Percentiles rank a stretch among this genome's conserved stretches.
These are phyloP conservation scores for Helicoverpa assulta DNA, from an alignment of 2,888 invertebrate species.

Conservation along the genomic window DNA sequence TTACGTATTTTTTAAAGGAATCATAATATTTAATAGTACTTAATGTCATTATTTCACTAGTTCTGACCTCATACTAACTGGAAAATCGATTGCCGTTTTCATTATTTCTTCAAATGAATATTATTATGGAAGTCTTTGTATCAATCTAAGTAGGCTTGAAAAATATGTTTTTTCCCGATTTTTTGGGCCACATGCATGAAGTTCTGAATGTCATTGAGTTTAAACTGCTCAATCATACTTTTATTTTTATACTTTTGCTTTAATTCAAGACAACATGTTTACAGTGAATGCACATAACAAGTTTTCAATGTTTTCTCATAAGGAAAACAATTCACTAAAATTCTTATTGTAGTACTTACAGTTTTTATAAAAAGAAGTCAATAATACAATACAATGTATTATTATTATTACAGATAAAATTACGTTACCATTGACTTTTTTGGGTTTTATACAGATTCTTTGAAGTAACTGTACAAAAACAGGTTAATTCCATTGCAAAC, in stretches of 20 bases:
- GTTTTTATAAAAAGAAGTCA: too few species aligned
- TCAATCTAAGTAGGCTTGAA: background rate
- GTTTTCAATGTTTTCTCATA: too few species aligned
- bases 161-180: background rate
- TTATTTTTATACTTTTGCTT: background rate
- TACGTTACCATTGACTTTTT: background rate
- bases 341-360: too few species aligned
- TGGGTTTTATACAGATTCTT: too few species aligned
- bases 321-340: too few species aligned
- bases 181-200: background rate
- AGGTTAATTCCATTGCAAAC: slow-evolving; percentile 24
- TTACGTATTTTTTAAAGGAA: slow-evolving; percentile 28
- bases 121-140: background rate
- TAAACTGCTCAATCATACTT: background rate
- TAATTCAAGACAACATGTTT: background rate
- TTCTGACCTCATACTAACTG: slow-evolving; percentile 1
- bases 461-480: background rate
- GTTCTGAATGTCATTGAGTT: background rate
- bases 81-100: background rate
- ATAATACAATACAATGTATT: too few species aligned
- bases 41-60: slow-evolving; percentile 20
- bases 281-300: background rate
- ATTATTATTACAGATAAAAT: too few species aligned
- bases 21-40: background rate
- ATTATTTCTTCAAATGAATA: background rate